Evolutionary conservation across 2,113 vertebrate genomes (phyloP), one percentile per base, ranked within the genome.

Genomic region (Corvus moneduloides): DNA sequence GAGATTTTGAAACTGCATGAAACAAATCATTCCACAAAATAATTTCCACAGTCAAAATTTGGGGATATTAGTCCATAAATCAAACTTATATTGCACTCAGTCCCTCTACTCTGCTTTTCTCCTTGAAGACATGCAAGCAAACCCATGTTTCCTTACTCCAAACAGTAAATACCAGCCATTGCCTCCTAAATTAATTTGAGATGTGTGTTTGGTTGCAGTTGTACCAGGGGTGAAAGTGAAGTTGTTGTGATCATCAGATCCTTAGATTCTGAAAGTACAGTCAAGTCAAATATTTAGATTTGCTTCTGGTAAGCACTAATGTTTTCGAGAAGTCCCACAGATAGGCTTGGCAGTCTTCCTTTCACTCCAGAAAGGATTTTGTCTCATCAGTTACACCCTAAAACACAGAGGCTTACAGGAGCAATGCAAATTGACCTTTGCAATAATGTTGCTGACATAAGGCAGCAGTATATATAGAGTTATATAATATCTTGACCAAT

Each of bases 1-100:
- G 27, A 93, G 43, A 67, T 49, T 93, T 88, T 80, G 48, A 88
- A 96, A 74, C 35, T 66, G 48, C 30, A 69, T 39, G 71, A 94
- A 95, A 92, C 63, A 93, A 94, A 90, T 69, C 64, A 71, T 88
- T 77, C 78, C 6, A 9, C 33, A 52, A 91, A 94, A 93, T 59
- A 56, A 88, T 72, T 90, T 92, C 85, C 79, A 78, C 82, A 52
- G 52, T 71, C 75, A 87, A 91, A 94, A 85, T 43, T 13, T 59
- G 46, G 59, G 84, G 48, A 90, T 46, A 87, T 27, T 88, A 74
- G 52, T 81, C 44, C 64, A 86, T 81, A 93, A 90, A 94, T 96
- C 78, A 95, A 80, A 79, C 48, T 39, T 44, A 17, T 11, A 67
- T 72, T 84, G 41, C 49, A 59, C 80, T 90, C 75, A 80, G 48